Evolutionary conservation across 2,113 vertebrate genomes (phyloP).

Genomic region (Cnemophilus loriae): DNA sequence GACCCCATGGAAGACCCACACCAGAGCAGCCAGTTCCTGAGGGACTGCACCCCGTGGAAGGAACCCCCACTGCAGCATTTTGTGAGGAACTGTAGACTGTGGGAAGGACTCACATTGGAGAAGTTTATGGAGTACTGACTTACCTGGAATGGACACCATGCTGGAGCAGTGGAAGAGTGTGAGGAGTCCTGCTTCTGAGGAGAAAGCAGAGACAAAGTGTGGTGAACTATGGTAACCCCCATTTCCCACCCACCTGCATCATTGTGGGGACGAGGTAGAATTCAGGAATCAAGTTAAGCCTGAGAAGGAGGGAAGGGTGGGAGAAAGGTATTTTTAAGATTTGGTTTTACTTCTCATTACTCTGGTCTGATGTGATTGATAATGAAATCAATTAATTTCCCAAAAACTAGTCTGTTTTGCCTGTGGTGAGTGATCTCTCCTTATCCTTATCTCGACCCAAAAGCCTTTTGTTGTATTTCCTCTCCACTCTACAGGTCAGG

Average conservation of each 20-base stretch:
- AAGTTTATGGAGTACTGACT: background rate
- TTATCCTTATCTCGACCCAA: background rate
- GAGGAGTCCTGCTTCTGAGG: background rate
- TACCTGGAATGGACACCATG: background rate
- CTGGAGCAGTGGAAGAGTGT: background rate
- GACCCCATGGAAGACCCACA: background rate
- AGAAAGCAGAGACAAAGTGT: background rate
- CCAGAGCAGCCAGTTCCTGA: fast-evolving
- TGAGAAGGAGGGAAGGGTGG: background rate
- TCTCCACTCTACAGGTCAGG: background rate
- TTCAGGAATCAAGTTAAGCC: background rate
- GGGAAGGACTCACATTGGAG: background rate
- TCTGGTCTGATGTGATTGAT: background rate
- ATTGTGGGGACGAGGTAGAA: background rate
- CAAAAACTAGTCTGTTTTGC: background rate
- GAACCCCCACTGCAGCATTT: background rate
- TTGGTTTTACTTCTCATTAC: background rate
- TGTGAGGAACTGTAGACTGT: background rate
- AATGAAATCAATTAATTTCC: background rate
- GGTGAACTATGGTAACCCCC: background rate
- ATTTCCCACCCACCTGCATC: background rate
- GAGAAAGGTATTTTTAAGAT: background rate
- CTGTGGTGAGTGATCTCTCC: background rate
- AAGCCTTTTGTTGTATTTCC: background rate
- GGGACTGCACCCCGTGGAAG: background rate